phyloP scores from a whole-genome alignment of 2,888 invertebrate species.

The Lepetodrilus schrolli region DNA sequence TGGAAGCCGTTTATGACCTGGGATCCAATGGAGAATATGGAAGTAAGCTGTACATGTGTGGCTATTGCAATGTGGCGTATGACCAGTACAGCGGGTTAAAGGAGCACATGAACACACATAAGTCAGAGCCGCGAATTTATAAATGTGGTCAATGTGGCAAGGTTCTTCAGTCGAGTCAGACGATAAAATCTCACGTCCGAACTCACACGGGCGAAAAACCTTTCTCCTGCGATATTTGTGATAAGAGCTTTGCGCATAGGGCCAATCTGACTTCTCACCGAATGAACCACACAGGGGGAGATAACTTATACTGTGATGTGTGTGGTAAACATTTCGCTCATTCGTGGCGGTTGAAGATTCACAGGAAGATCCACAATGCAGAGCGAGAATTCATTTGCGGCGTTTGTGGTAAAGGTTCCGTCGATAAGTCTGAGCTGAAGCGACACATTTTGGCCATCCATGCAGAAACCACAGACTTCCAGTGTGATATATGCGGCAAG shows the following conservation, averaged over 20 bases:
- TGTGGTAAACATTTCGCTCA: background rate
- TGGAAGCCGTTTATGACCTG: too few relatives aligned
- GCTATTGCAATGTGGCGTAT: background rate
- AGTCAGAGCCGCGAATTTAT: background rate
- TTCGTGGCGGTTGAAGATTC: background rate
- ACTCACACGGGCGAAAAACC: background rate
- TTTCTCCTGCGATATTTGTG: background rate
- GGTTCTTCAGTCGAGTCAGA: background rate
- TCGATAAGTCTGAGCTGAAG: background rate
- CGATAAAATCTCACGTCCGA: background rate
- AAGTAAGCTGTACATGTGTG: background rate
- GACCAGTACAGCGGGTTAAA: background rate
- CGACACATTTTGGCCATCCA: background rate
- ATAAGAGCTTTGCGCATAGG: background rate
- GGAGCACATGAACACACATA: background rate
- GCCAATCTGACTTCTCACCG: background rate
- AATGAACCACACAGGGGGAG: background rate
- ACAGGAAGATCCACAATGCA: background rate
- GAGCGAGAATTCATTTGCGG: background rate
- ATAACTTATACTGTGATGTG: background rate
- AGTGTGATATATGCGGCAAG: background rate
- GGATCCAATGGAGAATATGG: too few relatives aligned
- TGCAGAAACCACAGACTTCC: background rate
- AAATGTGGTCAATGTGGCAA: background rate
- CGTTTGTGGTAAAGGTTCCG: background rate